These are phyloP conservation scores for Lepus timidus DNA, from an alignment of 2,113 vertebrate species.

Conservation along the genomic window DNA sequence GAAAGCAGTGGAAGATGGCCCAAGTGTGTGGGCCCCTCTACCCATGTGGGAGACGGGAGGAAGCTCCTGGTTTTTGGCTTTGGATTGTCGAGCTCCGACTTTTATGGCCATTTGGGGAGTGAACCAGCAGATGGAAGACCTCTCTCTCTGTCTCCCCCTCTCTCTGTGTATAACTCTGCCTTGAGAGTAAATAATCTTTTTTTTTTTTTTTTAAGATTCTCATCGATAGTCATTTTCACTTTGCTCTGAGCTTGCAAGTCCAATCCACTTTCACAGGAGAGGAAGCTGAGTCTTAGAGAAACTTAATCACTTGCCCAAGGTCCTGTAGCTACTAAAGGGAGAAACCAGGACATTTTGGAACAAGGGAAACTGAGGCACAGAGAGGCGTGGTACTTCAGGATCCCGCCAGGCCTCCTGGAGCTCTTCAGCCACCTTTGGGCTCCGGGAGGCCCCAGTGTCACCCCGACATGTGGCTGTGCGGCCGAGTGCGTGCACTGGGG, in stretches of 20 bases:
- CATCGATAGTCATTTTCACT: no score
- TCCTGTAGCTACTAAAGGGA: neutral
- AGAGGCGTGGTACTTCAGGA: neutral
- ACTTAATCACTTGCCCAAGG: neutral
- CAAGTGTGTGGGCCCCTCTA: no score
- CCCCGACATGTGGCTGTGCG: neutral
- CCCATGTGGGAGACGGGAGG: no score
- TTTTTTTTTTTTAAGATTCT: neutral
- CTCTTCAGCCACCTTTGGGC: neutral
- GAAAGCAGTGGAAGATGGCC: no score
- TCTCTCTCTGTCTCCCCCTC: no score
- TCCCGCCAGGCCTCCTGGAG: neutral
- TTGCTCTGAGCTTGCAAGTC: no score
- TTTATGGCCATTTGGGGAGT: no score
- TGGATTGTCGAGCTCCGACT: no score
- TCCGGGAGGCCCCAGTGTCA: neutral
- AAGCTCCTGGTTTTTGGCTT: no score
- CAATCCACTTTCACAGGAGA: neutral
- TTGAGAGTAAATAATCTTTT: no score
- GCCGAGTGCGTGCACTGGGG: neutral
- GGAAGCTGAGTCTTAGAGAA: neutral
- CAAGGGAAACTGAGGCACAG: constrained; percentile 45
- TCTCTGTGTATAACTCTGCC: no score
- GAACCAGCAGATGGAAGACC: no score
- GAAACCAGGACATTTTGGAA: neutral